phyloP scores from a whole-genome alignment of 2,888 invertebrate genomes.

The Metalampra italica region DNA sequence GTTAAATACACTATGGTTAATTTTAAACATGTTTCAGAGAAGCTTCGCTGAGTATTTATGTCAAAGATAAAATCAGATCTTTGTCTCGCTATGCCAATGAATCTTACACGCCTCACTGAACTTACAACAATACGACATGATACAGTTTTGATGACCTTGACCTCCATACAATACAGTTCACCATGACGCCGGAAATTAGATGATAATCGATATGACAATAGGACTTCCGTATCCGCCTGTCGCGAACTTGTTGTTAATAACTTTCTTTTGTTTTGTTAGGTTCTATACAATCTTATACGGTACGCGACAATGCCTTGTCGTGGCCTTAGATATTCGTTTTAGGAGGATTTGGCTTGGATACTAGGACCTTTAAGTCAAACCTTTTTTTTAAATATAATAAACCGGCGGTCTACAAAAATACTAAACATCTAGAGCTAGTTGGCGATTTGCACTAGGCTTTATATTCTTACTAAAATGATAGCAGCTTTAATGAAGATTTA shows the following conservation, averaged over 20 bases:
- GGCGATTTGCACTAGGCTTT: too few species aligned
- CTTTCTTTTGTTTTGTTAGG: constrained; percentile 47
- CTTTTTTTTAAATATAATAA: too few species aligned
- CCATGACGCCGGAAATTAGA: constrained; percentile 43
- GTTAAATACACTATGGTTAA: background rate
- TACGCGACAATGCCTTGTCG: background rate
- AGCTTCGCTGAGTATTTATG: constrained; percentile 1
- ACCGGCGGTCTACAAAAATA: too few species aligned
- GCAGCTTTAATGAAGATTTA: too few species aligned
- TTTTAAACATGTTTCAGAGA: constrained; percentile 5
- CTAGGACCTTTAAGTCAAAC: too few species aligned
- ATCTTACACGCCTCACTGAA: constrained; percentile 18
- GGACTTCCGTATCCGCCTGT: constrained; percentile 58
- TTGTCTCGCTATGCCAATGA: constrained; percentile 17
- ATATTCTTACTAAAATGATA: too few species aligned
- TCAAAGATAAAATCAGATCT: constrained; percentile 6
- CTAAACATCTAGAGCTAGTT: too few species aligned
- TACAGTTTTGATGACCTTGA: constrained; percentile 37
- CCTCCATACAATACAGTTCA: constrained; percentile 32
- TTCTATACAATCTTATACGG: too few species aligned
- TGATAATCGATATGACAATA: constrained; percentile 32
- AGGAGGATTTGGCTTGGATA: too few species aligned
- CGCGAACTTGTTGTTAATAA: constrained; percentile 47
- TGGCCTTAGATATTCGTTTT: constrained; percentile 28
- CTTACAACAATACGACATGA: constrained; percentile 18